Evolutionary conservation across 1,140 invertebrate species (phyloP).

Genomic region (Formica exsecta): DNA sequence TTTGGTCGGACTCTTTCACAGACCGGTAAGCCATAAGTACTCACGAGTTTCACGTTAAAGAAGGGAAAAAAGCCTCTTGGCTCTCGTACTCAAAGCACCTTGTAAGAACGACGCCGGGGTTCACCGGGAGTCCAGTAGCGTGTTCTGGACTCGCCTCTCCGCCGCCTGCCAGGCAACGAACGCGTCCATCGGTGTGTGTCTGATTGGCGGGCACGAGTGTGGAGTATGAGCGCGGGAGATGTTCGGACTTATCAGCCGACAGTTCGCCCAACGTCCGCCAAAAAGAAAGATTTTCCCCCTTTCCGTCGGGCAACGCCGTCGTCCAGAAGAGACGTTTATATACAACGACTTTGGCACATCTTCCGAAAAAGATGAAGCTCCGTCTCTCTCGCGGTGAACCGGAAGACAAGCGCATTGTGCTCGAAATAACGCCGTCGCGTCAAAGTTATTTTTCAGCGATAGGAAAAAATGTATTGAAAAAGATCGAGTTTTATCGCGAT

Average conservation of each 20-base stretch:
- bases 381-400: constrained; percentile 36
- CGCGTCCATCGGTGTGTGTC: constrained; percentile 53
- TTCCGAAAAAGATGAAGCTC: constrained; percentile 65
- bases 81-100: constrained; percentile 24
- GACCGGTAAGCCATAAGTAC: constrained; percentile 8
- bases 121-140: constrained; percentile 38
- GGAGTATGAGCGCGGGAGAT: constrained; percentile 2
- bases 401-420: constrained; percentile 49
- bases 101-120: constrained; percentile 21
- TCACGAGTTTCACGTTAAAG: constrained; percentile 4
- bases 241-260: constrained; percentile 44
- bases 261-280: constrained; percentile 59
- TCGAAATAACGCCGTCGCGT: constrained; percentile 22
- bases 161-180: constrained; percentile 17
- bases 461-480: not conserved
- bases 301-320: constrained; percentile 18
- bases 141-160: constrained; percentile 38
- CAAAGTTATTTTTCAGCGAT: constrained; percentile 12
- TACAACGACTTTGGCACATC: constrained; percentile 68
- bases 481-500: not conserved
- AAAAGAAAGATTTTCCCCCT: constrained; percentile 48
- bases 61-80: not conserved
- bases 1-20: constrained; percentile 28
- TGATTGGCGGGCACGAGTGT: constrained; percentile 47
- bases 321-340: constrained; percentile 66